phyloP scores from a whole-genome alignment of 2,888 invertebrate species.

The Athripsodes cinereus region DNA sequence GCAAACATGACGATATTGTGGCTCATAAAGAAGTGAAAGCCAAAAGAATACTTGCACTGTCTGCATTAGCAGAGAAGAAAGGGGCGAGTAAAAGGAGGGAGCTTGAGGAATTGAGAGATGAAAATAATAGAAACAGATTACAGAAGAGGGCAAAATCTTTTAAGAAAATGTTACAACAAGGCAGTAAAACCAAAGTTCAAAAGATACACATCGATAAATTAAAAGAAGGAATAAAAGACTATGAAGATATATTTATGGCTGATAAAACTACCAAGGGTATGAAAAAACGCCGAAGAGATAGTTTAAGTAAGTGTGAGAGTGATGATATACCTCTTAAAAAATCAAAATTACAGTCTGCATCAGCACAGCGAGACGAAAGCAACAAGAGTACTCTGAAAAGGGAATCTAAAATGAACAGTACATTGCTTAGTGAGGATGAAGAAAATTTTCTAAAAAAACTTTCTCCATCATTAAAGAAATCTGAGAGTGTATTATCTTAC shows the following conservation, averaged over 20 bases:
- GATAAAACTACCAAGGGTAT: not conserved
- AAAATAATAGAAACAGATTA: constrained; percentile 52
- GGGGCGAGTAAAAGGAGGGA: constrained; percentile 55
- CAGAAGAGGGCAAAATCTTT: constrained; percentile 55
- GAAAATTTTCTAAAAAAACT: constrained; percentile 49
- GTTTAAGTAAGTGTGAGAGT: not conserved
- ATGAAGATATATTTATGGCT: not conserved
- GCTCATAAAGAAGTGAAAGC: constrained; percentile 38
- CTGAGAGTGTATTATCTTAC: constrained; percentile 55
- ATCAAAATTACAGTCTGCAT: not conserved
- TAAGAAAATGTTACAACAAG: constrained; percentile 20
- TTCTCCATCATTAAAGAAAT: constrained; percentile 53
- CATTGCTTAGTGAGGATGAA: constrained; percentile 28
- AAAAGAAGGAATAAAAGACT: constrained; percentile 1
- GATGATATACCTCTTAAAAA: not conserved
- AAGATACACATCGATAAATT: constrained; percentile 13
- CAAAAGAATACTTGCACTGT: constrained; percentile 49
- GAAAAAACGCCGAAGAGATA: not conserved
- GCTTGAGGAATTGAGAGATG: constrained; percentile 50
- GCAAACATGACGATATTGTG: constrained; percentile 31
- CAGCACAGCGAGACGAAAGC: too few relatives aligned
- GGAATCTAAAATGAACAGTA: not conserved
- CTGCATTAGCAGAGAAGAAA: constrained; percentile 60
- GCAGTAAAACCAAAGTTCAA: constrained; percentile 25
- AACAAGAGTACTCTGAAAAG: not conserved